Conservation (phyloP, 2,797 vertebrate species). For the Danio jaintianensis region DNA sequence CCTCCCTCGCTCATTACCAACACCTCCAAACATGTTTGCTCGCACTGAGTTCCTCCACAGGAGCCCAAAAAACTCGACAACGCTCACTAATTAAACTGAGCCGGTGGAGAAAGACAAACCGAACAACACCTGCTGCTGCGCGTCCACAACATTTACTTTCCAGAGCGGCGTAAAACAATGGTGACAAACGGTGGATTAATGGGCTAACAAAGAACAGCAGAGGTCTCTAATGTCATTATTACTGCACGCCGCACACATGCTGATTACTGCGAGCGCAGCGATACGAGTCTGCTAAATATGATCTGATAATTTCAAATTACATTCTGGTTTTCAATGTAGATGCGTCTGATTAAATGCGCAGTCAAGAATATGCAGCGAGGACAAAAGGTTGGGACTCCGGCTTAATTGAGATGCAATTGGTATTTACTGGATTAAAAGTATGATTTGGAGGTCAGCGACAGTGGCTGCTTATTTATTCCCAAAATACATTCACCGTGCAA, state of each 20-base stretch:
- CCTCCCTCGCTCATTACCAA: slow-evolving; percentile 32
- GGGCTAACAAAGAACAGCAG: slow-evolving; percentile 65
- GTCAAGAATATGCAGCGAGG: slow-evolving; percentile 3
- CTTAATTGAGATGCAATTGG: slow-evolving; percentile 18
- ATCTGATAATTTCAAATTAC: slow-evolving; percentile 28
- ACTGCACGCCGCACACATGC: slow-evolving; percentile 49
- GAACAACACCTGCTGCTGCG: slow-evolving; percentile 57
- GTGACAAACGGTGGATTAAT: slow-evolving; percentile 68
- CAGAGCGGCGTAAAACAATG: slow-evolving; percentile 61
- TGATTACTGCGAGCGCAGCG: slow-evolving; percentile 58
- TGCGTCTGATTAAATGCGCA: background rate
- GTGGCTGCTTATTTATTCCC: background rate
- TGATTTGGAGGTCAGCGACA: background rate
- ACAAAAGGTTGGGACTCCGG: background rate
- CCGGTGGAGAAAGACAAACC: slow-evolving; percentile 62
- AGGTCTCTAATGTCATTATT: slow-evolving; percentile 60
- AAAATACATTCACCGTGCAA: background rate
- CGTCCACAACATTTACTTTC: slow-evolving; percentile 76
- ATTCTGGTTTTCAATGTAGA: slow-evolving; percentile 34
- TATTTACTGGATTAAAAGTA: slow-evolving; percentile 13
- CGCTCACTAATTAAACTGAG: slow-evolving; percentile 78
- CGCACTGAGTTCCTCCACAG: slow-evolving; percentile 38
- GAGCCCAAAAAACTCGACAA: slow-evolving; percentile 55
- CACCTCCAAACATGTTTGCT: slow-evolving; percentile 38
- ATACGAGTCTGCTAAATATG: slow-evolving; percentile 6